These are phyloP conservation scores for Struthio camelus DNA, from an alignment of 2,113 vertebrate genomes.

Conservation along the genomic window DNA sequence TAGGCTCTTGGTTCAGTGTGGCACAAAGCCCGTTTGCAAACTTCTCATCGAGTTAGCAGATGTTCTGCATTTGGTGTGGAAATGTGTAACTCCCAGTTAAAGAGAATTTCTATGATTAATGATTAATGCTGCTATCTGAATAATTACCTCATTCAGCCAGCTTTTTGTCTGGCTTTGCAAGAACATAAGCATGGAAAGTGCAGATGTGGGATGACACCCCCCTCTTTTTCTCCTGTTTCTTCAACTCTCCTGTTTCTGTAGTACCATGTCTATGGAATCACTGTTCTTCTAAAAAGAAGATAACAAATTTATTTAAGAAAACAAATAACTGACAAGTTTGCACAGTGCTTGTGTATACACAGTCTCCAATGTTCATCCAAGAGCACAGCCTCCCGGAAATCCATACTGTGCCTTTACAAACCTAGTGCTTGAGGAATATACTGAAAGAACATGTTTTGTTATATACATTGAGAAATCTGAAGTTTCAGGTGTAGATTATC, in stretches of 20 bases:
- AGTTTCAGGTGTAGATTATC: conserved; percentile 37
- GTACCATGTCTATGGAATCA: background rate
- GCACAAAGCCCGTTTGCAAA: background rate
- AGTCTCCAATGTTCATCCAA: background rate
- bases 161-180: background rate
- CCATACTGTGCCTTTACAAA: background rate
- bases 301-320: background rate
- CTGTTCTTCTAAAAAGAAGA: background rate
- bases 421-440: background rate
- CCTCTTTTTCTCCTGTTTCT: background rate
- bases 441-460: background rate
- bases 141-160: background rate
- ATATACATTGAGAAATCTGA: background rate
- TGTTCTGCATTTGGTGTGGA: background rate
- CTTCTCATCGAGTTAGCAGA: background rate
- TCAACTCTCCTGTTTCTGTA: background rate
- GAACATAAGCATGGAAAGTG: background rate
- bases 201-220: too few relatives aligned
- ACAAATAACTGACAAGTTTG: background rate
- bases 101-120: background rate
- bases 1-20: background rate
- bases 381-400: background rate
- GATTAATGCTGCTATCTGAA: background rate
- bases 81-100: background rate
- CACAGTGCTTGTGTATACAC: background rate